phyloP scores from a whole-genome alignment of 2,113 vertebrate genomes.

The Mormyrus iriodes region DNA sequence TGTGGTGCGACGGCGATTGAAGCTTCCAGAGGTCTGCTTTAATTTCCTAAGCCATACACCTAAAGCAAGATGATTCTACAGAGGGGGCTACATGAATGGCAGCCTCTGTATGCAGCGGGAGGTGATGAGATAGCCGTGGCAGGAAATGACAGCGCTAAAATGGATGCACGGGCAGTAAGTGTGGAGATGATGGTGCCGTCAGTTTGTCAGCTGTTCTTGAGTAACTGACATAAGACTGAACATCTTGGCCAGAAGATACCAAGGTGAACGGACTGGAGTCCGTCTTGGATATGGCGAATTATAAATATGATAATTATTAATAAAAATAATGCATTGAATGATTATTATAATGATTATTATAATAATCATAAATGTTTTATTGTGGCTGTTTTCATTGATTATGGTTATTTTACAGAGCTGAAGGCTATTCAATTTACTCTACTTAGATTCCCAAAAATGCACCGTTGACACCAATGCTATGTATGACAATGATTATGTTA shows the following conservation, averaged over 20 bases:
- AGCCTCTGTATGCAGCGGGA: background rate
- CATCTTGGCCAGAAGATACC: background rate
- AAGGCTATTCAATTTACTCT: background rate
- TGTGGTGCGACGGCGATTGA: conserved; percentile 21
- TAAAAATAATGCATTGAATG: background rate
- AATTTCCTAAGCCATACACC: conserved; percentile 35
- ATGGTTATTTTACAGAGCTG: background rate
- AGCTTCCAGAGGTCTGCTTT: conserved; percentile 18
- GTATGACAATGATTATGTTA: background rate
- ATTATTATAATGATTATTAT: too few relatives aligned
- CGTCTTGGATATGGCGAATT: background rate
- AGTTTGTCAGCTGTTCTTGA: background rate
- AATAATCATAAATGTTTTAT: background rate
- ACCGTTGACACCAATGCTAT: background rate
- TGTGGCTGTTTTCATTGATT: background rate
- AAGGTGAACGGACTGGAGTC: background rate
- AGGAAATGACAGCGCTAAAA: background rate
- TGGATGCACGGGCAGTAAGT: background rate
- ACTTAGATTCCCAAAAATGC: background rate
- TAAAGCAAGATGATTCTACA: conserved; percentile 33
- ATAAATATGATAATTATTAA: background rate
- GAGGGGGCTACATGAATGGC: background rate
- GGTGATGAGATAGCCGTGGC: background rate
- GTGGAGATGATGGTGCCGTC: background rate
- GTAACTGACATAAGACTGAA: background rate